Percentiles rank a stretch among this genome's conserved stretches.
Evolutionary conservation across 2,888 invertebrate genomes (phyloP).

Genomic region (Drosophila anomelani): DNA sequence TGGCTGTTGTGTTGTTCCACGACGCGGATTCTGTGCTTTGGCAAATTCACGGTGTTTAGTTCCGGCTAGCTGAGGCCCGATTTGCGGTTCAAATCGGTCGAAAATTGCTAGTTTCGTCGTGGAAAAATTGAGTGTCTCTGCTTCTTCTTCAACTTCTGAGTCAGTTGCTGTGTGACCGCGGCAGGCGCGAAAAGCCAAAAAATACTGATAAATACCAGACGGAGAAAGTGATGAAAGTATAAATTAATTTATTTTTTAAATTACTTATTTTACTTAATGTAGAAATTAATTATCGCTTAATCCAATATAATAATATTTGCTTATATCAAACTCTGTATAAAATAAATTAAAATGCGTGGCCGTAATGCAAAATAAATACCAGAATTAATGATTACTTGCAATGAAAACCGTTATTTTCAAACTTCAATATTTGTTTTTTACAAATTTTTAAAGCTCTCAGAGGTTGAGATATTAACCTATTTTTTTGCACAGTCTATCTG

Average conservation of each 20-base stretch:
- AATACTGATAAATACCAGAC: not conserved
- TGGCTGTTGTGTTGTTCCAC: not conserved
- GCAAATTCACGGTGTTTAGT: constrained; percentile 34
- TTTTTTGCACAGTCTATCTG: constrained; percentile 22
- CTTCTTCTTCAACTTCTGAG: constrained; percentile 61
- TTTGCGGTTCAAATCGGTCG: constrained; percentile 15
- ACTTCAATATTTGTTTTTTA: not conserved
- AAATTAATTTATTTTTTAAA: not conserved
- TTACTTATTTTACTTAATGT: not conserved
- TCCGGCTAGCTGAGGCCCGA: constrained; percentile 3
- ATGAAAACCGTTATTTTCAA: constrained; percentile 5
- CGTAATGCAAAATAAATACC: not conserved
- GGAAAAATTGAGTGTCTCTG: constrained; percentile 65
- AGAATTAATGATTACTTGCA: not conserved
- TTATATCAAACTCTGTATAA: not conserved
- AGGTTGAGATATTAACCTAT: constrained; percentile 3
- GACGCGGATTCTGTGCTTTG: constrained; percentile 14
- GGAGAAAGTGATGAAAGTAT: not conserved
- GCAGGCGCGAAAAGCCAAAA: not conserved
- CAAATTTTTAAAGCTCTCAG: constrained; percentile 1
- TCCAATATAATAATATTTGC: too few species aligned
- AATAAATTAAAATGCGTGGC: not conserved
- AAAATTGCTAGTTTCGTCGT: constrained; percentile 42
- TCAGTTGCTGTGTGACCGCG: constrained; percentile 62
- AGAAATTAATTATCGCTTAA: not conserved